Evolutionary conservation across 2,888 invertebrate species (phyloP), one percentile per base, ranked within the genome.

Genomic region (Cataglyphis altisquamis): DNA sequence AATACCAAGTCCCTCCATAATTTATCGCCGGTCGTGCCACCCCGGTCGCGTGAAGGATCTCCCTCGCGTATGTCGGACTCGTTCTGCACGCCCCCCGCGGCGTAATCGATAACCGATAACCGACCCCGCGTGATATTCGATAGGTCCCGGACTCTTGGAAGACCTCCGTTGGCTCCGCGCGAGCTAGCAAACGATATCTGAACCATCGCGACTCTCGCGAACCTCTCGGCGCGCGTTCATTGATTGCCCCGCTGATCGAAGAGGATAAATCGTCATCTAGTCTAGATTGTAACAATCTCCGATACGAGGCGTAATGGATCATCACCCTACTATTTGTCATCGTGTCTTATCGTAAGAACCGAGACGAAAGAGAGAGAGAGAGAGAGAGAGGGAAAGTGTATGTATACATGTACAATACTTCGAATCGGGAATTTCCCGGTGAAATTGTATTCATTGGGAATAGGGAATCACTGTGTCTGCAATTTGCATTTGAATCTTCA

Each of bases 21-120:
- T 90, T 90, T 90, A 90, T 90, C 90, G 87, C 83, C 60, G 84
- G 32, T 68, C 73, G 82, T 84, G 85, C 83, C 83, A 66, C 64
- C 84, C 72, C 63, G 77, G 67, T 60, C n/a, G 78, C 72, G 66
- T 81, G 87, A 86, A 87, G 85, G 89, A 89, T 84, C 86, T 87
- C 73, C 85, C 84, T 84, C 77, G 77, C 55, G 67, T 77, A 77
- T 72, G 70, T 83, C 80, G 64, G 45, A 80, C 83, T 80, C 86
- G 90, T 84, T 84, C 90, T 72, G 36, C 72, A 86, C 84, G 86
- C 88, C 86, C 83, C 89, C 77, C 68, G 68, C 72, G 84, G 83
- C 82, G 82, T 90, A 90, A 90, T 90, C 90, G 89, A 90, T 90
- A 90, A 90, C 87, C 90, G 90, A 90, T 90, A 90, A 88, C 48